These are phyloP conservation scores for Halichoerus grypus DNA, from an alignment of 2,113 vertebrate species.

Conservation along the genomic window DNA sequence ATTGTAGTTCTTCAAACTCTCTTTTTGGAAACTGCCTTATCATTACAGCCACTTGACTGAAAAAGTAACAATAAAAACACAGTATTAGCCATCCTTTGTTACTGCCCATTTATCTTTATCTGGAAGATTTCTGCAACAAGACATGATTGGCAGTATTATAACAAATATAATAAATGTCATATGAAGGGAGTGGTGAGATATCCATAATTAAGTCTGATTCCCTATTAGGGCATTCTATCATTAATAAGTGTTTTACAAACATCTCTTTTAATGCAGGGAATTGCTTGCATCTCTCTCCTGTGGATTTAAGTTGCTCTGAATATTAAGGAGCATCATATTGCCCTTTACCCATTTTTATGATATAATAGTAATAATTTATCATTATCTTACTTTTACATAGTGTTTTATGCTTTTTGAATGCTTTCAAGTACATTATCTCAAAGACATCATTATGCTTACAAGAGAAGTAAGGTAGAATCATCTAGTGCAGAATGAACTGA, in stretches of 20 bases:
- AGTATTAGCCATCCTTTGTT: constrained; percentile 49
- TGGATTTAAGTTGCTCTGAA: constrained; percentile 59
- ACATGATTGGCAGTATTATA: constrained; percentile 43
- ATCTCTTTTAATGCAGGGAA: constrained; percentile 31
- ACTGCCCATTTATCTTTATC: constrained; percentile 67
- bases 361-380: constrained; percentile 67
- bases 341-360: constrained; percentile 55
- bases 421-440: constrained; percentile 61
- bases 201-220: constrained; percentile 86
- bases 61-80: constrained; percentile 53
- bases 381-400: constrained; percentile 44
- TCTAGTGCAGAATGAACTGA: constrained; percentile 56
- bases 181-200: constrained; percentile 82
- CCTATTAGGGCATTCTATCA: constrained; percentile 82
- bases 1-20: constrained; percentile 61
- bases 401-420: constrained; percentile 53
- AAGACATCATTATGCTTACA: constrained; percentile 60
- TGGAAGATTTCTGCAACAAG: constrained; percentile 63
- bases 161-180: constrained; percentile 81
- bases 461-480: constrained; percentile 43
- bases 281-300: constrained; percentile 51
- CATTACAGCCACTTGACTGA: constrained; percentile 60
- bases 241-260: constrained; percentile 79
- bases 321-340: constrained; percentile 52
- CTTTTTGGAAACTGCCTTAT: constrained; percentile 63